Evolutionary conservation across 2,113 vertebrate genomes (phyloP), one percentile per base, ranked within the genome.

Genomic region (Psilopogon haemacephalus): DNA sequence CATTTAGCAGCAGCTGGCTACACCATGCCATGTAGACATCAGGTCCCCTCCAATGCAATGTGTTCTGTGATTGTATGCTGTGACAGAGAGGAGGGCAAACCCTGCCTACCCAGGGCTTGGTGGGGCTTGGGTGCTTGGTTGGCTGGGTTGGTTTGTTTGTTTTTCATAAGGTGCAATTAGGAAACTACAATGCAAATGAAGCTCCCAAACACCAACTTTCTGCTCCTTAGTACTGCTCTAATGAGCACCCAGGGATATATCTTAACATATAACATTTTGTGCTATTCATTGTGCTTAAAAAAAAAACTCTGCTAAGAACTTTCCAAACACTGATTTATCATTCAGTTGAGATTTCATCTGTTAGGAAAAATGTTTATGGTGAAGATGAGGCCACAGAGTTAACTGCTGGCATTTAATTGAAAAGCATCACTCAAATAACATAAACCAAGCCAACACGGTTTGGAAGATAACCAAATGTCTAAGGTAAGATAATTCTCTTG

Each of bases 11-110:
- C 30, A 77, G 21, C 27, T 5, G 10, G 16, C 38, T 84, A 5
- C 0, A 0, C 62, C 54, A 65, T 64, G n/a, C 28, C 8, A 21
- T 0, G 1, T 33, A 28, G 24, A 23, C 35, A 20, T 54, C 8
- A 35, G 42, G n/a, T n/a, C n/a, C n/a, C n/a, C n/a, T n/a, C n/a
- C n/a, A n/a, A n/a, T n/a, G n/a, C n/a, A n/a, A n/a, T n/a, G n/a
- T n/a, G n/a, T n/a, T n/a, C 48, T 23, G 12, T 50, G 48, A 50
- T 24, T 50, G 5, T 55, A 8, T 62, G 4, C 50, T 50, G 12
- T 60, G 58, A 60, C 67, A 59, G 50, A 73, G 16, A 84, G 28
- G 4, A 67, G 14, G 35, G 18, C 9, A 81, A 81, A 75, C 35
- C 7, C 32, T 71, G 18, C 38, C 27, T 46, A 32, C 71, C 8